Base-by-base conservation (phyloP, 1,140 invertebrate genomes). In the Plutomurus gul region DNA sequence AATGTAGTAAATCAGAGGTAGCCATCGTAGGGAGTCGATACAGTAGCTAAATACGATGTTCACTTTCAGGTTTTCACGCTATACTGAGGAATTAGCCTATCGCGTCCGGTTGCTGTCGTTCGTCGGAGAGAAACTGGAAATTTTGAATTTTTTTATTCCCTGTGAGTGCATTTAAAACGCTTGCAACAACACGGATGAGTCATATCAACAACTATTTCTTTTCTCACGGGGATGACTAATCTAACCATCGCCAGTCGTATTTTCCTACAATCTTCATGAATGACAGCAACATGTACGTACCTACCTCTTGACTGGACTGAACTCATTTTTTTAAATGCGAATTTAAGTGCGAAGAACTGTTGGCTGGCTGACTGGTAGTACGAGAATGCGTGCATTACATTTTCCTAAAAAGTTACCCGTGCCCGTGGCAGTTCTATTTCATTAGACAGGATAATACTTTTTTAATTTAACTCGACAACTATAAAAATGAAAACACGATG, bases 141-240 rank as follows among this genome's bases (percentile, higher is more conserved):
- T 30, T 65, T 30, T 16, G 36, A 33, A n/a, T 33, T 65, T 30
- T 65, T 33, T 60, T 1, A n/a, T 33, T n/a, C n/a, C n/a, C n/a
- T n/a, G n/a, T 7, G 4, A 0, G 25, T 65, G 56, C 56, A 30
- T n/a, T 30, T 16, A 16, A 30, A 30, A n/a, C n/a, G n/a, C n/a
- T n/a, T n/a, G n/a, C n/a, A n/a, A n/a, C n/a, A n/a, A n/a, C n/a
- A n/a, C n/a, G 27, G 4, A 33, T 65, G 56, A 65, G 13, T 65
- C 56, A 65, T 30, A 5, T 8, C 36, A 33, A 33, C 25, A 56
- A 27, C 22, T 4, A 56, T 51, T 51, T 51, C 13, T 16, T 33
- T 36, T 65, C 56, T 65, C 56, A 65, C 56, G 56, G 27, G 11
- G 30, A 36, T 65, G 56, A 65, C 25, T 65, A 65, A 65, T 65